Evolutionary conservation across 53 echinoderm and acorn worm species (phyloP).

Genomic region (Stichopus horrens): DNA sequence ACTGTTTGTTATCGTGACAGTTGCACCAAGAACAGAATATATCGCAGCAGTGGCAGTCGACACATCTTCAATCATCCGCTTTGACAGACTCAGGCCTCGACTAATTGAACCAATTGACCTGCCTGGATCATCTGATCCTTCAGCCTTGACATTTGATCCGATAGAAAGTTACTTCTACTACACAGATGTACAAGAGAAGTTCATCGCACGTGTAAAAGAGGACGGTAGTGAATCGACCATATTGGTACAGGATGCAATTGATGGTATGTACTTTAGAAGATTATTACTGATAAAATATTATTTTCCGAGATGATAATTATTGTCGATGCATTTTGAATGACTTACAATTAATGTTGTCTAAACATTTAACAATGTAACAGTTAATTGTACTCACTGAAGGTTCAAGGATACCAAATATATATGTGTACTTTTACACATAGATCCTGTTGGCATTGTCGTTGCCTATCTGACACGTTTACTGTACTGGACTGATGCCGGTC

Average conservation of each 20-base stretch:
- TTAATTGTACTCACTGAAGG: too few relatives aligned
- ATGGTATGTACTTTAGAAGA: not conserved
- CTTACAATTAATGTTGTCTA: too few relatives aligned
- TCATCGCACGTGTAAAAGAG: conserved; percentile 1
- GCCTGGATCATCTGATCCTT: not conserved
- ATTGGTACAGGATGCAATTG: not conserved
- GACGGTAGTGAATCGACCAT: not conserved
- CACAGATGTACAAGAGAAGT: not conserved
- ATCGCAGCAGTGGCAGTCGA: not conserved
- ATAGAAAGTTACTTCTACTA: not conserved
- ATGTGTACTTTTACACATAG: not conserved
- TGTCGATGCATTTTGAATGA: too few relatives aligned
- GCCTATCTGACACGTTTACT: conserved; percentile 9
- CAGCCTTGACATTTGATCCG: not conserved
- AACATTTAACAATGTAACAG: too few relatives aligned
- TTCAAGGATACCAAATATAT: too few relatives aligned
- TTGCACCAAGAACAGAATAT: conserved; percentile 11
- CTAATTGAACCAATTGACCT: not conserved
- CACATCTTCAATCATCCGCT: conserved; percentile 1
- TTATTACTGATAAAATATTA: not conserved
- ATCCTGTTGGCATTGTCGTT: conserved; percentile 2
- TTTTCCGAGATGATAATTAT: not conserved
- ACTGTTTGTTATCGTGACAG: conserved; percentile 17
- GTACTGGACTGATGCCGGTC: conserved; percentile 17
- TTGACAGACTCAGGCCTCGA: not conserved